Percentiles rank a stretch among this genome's conserved stretches.
phyloP scores from a whole-genome alignment of 2,797 vertebrate genomes.

The Cynopterus sphinx region DNA sequence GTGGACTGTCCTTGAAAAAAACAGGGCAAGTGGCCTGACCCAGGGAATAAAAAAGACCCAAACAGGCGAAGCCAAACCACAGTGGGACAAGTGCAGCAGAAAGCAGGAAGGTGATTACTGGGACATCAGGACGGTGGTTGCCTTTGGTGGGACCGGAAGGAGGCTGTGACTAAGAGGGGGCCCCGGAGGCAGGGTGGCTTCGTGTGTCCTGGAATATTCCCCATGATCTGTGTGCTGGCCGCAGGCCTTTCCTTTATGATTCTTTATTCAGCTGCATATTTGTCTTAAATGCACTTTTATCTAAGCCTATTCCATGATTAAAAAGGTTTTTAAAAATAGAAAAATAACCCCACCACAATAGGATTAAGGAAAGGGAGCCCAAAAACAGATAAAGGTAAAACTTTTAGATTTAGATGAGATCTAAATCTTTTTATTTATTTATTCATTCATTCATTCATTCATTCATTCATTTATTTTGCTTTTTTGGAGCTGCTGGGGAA shows the following conservation, averaged over 20 bases:
- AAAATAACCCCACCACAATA: neutral
- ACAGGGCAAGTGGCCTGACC: neutral
- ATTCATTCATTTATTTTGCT: too few species aligned
- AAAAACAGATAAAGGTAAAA: neutral
- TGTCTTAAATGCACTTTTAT: neutral
- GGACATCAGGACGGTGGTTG: neutral
- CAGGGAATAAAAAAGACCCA: neutral
- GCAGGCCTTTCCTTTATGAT: neutral
- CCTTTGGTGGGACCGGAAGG: neutral
- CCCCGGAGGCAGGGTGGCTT: accelerated
- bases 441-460: too few species aligned
- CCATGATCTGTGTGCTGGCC: neutral
- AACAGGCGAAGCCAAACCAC: neutral
- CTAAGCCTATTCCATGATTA: neutral
- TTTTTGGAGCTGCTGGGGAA: neutral
- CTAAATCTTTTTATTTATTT: too few species aligned
- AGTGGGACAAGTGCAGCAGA: accelerated
- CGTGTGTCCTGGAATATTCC: neutral
- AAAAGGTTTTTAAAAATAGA: neutral
- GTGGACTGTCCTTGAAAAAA: neutral
- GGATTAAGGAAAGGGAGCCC: neutral
- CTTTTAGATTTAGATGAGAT: neutral
- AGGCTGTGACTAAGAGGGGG: too few species aligned
- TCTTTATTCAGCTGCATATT: neutral
- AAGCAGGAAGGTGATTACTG: accelerated